These are phyloP conservation scores for Daubentonia madagascariensis DNA, from an alignment of 2,113 vertebrate species.

Conservation along the genomic window DNA sequence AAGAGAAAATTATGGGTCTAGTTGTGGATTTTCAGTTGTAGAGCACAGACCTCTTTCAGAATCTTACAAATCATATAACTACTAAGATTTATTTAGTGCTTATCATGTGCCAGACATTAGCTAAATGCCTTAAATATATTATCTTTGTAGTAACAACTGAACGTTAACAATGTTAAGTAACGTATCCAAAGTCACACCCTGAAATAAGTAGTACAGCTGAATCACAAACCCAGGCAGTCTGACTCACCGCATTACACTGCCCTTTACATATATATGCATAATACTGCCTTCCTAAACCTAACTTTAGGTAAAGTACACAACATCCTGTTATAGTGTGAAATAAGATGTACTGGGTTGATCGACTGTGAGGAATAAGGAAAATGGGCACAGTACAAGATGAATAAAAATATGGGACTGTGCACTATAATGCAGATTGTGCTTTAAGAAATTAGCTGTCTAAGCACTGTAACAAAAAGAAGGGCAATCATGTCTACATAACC, in stretches of 20 bases:
- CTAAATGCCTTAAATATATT: not conserved
- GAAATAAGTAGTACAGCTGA: not conserved
- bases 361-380: not conserved
- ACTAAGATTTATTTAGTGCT: not conserved
- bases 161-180: not conserved
- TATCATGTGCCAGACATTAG: not conserved
- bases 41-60: not conserved
- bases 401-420: not conserved
- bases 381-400: not conserved
- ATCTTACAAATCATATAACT: not conserved
- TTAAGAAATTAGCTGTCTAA: not conserved
- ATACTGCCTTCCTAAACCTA: not conserved
- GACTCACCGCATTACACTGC: not conserved
- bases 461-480: not conserved
- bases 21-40: not conserved
- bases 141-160: not conserved
- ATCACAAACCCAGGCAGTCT: not conserved
- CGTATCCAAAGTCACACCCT: not conserved
- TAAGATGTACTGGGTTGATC: not conserved
- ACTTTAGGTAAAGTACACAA: not conserved
- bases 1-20: not conserved
- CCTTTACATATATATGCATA: not conserved
- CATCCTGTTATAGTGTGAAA: not conserved
- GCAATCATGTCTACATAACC: not conserved
- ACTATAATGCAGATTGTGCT: not conserved